A percentile compares a stretch with the other conserved stretches of the same genome.
phyloP scores from a whole-genome alignment of 2,113 vertebrate species.

The Penelope pileata region DNA sequence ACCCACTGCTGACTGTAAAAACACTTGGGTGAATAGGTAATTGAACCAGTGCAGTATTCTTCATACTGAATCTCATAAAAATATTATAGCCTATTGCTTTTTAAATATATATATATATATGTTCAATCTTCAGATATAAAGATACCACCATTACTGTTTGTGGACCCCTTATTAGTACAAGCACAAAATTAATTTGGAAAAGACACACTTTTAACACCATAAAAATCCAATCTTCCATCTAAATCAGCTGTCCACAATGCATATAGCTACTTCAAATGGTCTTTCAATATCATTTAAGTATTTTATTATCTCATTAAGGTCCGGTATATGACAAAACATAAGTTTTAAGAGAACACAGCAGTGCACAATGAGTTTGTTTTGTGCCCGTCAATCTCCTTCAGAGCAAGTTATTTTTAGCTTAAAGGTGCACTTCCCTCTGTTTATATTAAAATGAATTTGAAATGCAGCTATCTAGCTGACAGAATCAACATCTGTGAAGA shows the following conservation, averaged over 20 bases:
- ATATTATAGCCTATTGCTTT: not conserved
- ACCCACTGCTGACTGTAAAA: not conserved
- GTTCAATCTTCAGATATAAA: not conserved
- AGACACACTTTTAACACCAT: not conserved
- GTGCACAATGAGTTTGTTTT: constrained; percentile 33
- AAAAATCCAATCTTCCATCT: not conserved
- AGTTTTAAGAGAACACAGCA: constrained; percentile 38
- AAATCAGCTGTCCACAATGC: not conserved
- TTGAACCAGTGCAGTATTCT: not conserved
- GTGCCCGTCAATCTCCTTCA: constrained; percentile 17
- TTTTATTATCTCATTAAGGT: constrained; percentile 1
- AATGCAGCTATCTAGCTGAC: constrained; percentile 78
- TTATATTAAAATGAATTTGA: constrained; percentile 81
- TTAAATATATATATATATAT: not conserved
- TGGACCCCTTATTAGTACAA: not conserved
- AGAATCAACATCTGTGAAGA: constrained; percentile 82
- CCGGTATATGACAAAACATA: not conserved
- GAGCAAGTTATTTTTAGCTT: constrained; percentile 76
- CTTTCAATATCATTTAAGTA: not conserved
- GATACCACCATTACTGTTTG: not conserved
- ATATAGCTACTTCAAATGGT: not conserved
- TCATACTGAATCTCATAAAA: not conserved
- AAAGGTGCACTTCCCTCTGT: constrained; percentile 74
- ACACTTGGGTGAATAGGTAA: not conserved
- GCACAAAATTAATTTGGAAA: not conserved